Base-by-base conservation (phyloP, 2,113 vertebrate genomes). In the Zapornia atra region DNA sequence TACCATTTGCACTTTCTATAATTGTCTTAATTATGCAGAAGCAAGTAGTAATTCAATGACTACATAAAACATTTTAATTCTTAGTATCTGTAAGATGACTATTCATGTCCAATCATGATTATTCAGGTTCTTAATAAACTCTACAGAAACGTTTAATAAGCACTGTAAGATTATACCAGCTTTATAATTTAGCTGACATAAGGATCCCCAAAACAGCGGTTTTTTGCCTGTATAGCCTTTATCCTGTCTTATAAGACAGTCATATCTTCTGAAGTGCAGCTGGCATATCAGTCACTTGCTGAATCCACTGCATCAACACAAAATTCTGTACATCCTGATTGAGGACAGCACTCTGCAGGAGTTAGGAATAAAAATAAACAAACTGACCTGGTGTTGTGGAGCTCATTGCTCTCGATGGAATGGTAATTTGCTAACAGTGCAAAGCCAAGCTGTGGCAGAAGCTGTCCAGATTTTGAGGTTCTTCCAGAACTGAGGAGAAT, bases 331-430 rank as follows among this genome's bases (percentile, higher is more conserved):
- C 26, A 59, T 66, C 22, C 26, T 75, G 64, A 56, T 2, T 60
- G 24, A 53, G 33, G 17, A 77, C 12, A 42, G 28, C 14, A 19
- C 56, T 83, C 36, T 86, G 57, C 69, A 79, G 6, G 6, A 42
- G 14, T 48, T 54, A 91, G 28, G 50, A 80, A 73, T 42, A 53
- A 88, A 90, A 25, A 69, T 12, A 75, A 84, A 50, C 14, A 50
- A 76, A 18, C 98, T 96, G 81, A 98, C 98, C 98, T 72, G 98
- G 97, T 76, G 97, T 97, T 84, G 98, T 98, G 20, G 98, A 98
- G 95, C 97, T 98, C 98, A 98, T 98, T 69, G 78, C 95, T 97
- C 81, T 68, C 78, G 91, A 90, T 29, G 68, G 50, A 90, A 91
- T 89, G 73, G 90, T 69, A 72, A 73, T 44, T 25, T 42, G 38